phyloP scores from a whole-genome alignment of 1,140 invertebrate genomes.

The Macrobrachium rosenbergii region DNA sequence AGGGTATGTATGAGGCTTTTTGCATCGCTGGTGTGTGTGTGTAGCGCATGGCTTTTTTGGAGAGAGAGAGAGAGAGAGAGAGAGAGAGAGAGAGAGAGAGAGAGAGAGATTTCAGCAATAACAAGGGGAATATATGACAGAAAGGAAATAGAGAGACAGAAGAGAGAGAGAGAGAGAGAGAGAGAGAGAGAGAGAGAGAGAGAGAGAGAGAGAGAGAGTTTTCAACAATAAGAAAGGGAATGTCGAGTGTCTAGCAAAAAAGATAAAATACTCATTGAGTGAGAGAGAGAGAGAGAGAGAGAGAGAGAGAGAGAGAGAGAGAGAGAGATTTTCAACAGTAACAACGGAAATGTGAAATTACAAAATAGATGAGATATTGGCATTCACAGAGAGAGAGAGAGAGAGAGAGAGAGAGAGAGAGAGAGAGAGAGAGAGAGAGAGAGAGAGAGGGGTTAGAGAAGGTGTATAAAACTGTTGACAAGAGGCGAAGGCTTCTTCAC shows the following conservation, averaged over 20 bases:
- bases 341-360: neutral
- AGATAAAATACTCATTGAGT: neutral
- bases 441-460: neutral
- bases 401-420: neutral
- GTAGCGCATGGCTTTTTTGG: neutral
- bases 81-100: conserved; percentile 6
- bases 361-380: neutral
- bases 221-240: neutral
- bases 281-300: conserved; percentile 13
- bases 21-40: no score
- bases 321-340: no score
- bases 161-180: conserved; percentile 37
- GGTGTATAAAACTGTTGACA: no score
- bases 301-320: conserved; percentile 14
- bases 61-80: conserved; percentile 36
- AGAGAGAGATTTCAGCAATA: neutral
- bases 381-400: no score
- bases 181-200: conserved; percentile 32
- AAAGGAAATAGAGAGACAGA: no score
- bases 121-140: neutral
- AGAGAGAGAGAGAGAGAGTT: neutral
- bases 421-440: neutral
- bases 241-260: neutral
- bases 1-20: no score
- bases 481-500: no score